Base-by-base conservation (phyloP, 2,888 invertebrate genomes). In the Acrobeloides nanus region DNA sequence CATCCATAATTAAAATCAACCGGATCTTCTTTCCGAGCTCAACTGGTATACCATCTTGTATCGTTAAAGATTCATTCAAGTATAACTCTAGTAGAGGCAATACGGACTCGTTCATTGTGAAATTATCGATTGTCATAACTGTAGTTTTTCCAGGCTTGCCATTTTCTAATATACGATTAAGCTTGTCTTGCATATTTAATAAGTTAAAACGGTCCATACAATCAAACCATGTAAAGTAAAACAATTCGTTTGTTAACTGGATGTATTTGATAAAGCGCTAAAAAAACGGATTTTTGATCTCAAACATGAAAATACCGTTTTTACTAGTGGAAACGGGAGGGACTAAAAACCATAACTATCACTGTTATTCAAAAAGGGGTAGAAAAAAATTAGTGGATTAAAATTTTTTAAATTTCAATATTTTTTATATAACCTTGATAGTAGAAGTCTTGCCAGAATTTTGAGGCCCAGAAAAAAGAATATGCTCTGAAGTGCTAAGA, bases 81-180 rank as follows among this genome's bases (percentile, higher is more conserved):
- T 62, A 62, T 35, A 67, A 46, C 38, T 67, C 67, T 10, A 67
- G 48, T 6, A 67, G 54, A 3, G 66, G 51, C 2, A 58, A 52
- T 15, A 59, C 48, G 1, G 62, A 53, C 44, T 67, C 67, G 12
- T 52, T 53, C 37, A 57, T 58, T 6, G 34, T 45, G 21, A 56
- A 57, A 17, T 51, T 27, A 24, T 56, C 57, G 27, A 56, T 33
- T 4, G 61, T 40, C 7, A 56, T 21, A 12, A n/a, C 46, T 18
- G 18, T 2, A 3, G 20, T 48, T 0, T 41, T 32, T 15, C 21
- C 35, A 35, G 24, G 20, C 25, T 46, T 17, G 29, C 52, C 25
- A 46, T 45, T 4, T 8, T 38, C 47, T 3, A 38, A 44, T 1
- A 44, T 35, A 4, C 24, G 35, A 6, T 55, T 43, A 34, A 64